A percentile compares a stretch with the other conserved stretches of the same genome.
Conservation (phyloP, 2,113 vertebrate genomes). For the Leptocoma aspasia region DNA sequence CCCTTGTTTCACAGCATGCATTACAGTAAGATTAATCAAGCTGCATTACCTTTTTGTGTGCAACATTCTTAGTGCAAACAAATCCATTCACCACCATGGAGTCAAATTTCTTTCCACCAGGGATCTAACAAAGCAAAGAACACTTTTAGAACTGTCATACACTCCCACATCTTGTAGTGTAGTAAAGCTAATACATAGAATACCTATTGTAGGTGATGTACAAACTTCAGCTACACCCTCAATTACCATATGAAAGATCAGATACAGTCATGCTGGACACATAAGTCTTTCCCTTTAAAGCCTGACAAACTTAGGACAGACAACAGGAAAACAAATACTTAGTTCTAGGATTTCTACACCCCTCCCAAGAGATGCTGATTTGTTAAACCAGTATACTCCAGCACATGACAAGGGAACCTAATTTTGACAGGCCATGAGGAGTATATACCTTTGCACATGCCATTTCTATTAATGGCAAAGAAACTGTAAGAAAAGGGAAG, state of each 20-base stretch:
- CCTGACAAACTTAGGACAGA: neutral
- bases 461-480: neutral
- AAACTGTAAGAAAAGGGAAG: neutral
- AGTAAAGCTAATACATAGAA: neutral
- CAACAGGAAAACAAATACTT: neutral
- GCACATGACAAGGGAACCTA: neutral
- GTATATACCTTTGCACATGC: neutral
- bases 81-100: conserved; percentile 93
- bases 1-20: neutral
- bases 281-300: neutral
- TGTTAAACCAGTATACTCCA: neutral
- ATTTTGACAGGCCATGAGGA: neutral
- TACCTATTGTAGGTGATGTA: neutral
- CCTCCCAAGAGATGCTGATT: neutral
- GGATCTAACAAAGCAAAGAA: conserved; percentile 78
- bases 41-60: conserved; percentile 92
- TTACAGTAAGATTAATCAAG: neutral
- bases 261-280: neutral
- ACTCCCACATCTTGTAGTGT: neutral
- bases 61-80: conserved; percentile 96
- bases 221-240: neutral
- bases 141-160: neutral
- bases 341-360: neutral
- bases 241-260: neutral
- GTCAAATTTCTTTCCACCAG: conserved; percentile 97